Evolutionary conservation across 37 sponge, comb jelly and placozoan species (phyloP), one percentile per base, ranked within the genome.

Genomic region (Lycopodina hypogea): DNA sequence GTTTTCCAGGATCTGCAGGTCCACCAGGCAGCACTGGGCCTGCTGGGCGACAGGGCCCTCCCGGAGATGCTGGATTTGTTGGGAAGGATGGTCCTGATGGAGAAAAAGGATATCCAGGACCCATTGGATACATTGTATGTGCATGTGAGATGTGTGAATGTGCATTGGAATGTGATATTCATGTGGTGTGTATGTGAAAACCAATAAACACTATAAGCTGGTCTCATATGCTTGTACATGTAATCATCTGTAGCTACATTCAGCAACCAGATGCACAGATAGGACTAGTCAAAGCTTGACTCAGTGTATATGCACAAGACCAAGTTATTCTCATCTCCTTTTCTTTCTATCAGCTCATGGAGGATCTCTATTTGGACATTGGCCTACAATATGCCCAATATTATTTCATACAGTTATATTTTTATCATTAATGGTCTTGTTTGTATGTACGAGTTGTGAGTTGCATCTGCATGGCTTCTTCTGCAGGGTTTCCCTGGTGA

Each of bases 41-140:
- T n/a, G 41, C 50, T 33, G 84, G 88, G 12, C 38, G 30, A 0
- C 77, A 41, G 42, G 91, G 91, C 22, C 42, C 83, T 12, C 61
- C 60, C 19, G 91, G 91, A 57, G 24, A 69, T 32, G 53, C 48
- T 24, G 92, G 92, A 45, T 35, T 57, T 23, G 67, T 53, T 53
- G 92, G 92, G 36, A 74, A 48, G 0, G 41, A 78, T 63, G 92
- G 92, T 51, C 55, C 53, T 12, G 78, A 69, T 74, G 92, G 92
- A 39, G 69, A 17, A 2, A 32, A 40, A 50, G 92, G 92, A 42
- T 62, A 48, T 0, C 35, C 58, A 45, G 92, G 92, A 14, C 26
- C 37, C 41, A 52, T 69, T 29, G 92, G 92, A 80, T 77, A 64
- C 24, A 85, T 69, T n/a, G 91, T 90, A 56, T 77, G 82, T 60